Evolutionary conservation across 2,797 vertebrate species (phyloP), one percentile per base, ranked within the genome.

Genomic region (Eptatretus atami): DNA sequence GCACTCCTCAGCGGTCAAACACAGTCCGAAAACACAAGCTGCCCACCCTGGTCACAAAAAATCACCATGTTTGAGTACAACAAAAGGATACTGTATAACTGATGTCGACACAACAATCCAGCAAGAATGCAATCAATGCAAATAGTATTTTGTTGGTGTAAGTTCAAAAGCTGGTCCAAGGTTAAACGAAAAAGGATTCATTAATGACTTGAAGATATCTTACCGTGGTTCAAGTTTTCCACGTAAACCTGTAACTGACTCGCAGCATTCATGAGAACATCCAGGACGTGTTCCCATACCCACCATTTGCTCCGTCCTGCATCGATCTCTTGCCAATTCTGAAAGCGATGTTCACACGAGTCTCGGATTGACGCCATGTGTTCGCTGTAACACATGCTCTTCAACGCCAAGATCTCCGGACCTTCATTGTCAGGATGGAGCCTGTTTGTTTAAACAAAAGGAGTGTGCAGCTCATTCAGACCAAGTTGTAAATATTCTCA

Each of bases 251-350:
- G 75, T 54, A 88, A 76, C 66, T 73, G 67, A 69, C 71, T 78
- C 72, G 82, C 71, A 69, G 78, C 77, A 64, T 67, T 66, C 68
- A 76, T 76, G 69, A 79, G 68, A 63, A 82, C 77, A 63, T 77
- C 75, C 63, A 77, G 63, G 65, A 84, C 68, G 64, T 69, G 74
- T 67, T 75, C 75, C 79, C 78, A 83, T 6, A 90, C 71, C 79
- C 76, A 85, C 88, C 90, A 99, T 72, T 81, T 85, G 77, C 79
- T 93, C 66, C 74, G 80, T 63, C 66, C 67, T n/a, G 74, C 85
- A 67, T 86, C 73, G 54, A 86, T 71, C 52, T 71, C 69, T 66
- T 77, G 76, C 82, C 82, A 92, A 74, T 95, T 99, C 71, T 81
- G 79, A 72, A 79, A 78, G 55, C 87, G 77, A 53, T 72, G 67